phyloP scores from a whole-genome alignment of 1,140 invertebrate species.

The Leptinotarsa lineolata region DNA sequence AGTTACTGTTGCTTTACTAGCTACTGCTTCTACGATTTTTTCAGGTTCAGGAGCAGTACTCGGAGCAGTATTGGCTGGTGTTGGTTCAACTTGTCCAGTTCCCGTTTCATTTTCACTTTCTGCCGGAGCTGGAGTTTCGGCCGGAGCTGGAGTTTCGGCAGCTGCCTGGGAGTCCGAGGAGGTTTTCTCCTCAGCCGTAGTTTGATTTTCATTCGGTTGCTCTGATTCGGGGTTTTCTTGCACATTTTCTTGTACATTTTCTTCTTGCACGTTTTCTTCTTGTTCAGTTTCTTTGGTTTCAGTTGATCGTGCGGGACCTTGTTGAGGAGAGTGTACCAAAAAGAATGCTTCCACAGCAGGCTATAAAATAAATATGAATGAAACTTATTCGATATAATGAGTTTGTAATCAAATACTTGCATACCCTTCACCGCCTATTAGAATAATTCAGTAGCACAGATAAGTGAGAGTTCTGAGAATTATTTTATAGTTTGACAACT shows the following conservation, averaged over 20 bases:
- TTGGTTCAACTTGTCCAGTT: not conserved
- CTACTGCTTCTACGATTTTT: constrained; percentile 44
- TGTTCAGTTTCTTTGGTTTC: constrained; percentile 32
- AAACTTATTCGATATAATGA: too few species aligned
- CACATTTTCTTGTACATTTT: constrained; percentile 20
- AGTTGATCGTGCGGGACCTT: constrained; percentile 49
- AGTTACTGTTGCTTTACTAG: constrained; percentile 54
- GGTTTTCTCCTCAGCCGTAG: not conserved
- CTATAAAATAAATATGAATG: constrained; percentile 57
- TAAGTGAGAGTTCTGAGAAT: too few species aligned
- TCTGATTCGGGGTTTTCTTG: constrained; percentile 11
- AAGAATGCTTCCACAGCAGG: constrained; percentile 93
- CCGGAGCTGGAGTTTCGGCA: constrained; percentile 48
- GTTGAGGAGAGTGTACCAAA: constrained; percentile 77
- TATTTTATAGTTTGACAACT: too few species aligned
- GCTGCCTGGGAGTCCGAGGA: constrained; percentile 22
- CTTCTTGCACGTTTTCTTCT: constrained; percentile 27
- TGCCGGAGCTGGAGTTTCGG: not conserved
- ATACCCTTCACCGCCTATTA: too few species aligned
- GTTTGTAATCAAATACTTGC: too few species aligned
- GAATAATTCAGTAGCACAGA: too few species aligned
- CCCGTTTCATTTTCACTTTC: not conserved
- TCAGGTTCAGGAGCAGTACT: constrained; percentile 23
- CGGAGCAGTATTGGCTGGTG: constrained; percentile 28
- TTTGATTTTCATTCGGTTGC: not conserved